Percentiles rank a stretch among this genome's conserved stretches.
phyloP scores from a whole-genome alignment of 2,113 vertebrate genomes.

The Azemiops feae region DNA sequence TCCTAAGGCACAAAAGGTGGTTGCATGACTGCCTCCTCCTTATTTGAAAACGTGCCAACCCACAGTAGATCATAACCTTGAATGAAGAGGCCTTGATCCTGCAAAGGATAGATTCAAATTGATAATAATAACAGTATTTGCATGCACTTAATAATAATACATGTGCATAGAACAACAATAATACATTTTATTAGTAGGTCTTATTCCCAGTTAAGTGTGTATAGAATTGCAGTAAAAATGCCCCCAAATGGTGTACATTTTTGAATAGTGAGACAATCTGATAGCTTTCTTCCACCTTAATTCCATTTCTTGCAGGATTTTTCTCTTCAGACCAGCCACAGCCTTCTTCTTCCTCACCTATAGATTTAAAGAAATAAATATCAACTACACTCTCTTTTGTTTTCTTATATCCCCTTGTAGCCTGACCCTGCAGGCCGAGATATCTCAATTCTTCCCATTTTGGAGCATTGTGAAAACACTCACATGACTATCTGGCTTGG shows the following conservation, averaged over 20 bases:
- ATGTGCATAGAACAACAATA: too few species aligned
- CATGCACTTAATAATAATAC: too few species aligned
- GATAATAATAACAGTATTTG: too few species aligned
- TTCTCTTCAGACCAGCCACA: neutral
- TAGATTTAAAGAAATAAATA: neutral
- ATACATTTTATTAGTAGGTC: too few species aligned
- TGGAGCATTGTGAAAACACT: slow-evolving; percentile 99
- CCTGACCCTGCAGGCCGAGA: slow-evolving; percentile 95
- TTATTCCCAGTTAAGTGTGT: neutral
- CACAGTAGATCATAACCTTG: too few species aligned
- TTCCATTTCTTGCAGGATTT: neutral
- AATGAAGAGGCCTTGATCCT: too few species aligned
- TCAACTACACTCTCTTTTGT: slow-evolving; percentile 5
- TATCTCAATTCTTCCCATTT: slow-evolving; percentile 93
- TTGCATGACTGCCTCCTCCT: too few species aligned
- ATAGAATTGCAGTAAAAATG: neutral
- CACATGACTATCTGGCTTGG: slow-evolving; percentile 99
- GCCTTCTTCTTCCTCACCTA: neutral
- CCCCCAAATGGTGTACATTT: neutral
- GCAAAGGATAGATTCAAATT: too few species aligned
- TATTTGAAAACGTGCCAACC: too few species aligned
- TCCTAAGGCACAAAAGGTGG: too few species aligned
- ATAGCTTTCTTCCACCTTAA: neutral
- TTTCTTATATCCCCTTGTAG: slow-evolving; percentile 68
- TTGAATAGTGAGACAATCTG: neutral